A percentile compares a stretch with the other conserved stretches of the same genome.
Evolutionary conservation across 2,888 invertebrate species (phyloP).

Genomic region (Halictus quadricinctus): DNA sequence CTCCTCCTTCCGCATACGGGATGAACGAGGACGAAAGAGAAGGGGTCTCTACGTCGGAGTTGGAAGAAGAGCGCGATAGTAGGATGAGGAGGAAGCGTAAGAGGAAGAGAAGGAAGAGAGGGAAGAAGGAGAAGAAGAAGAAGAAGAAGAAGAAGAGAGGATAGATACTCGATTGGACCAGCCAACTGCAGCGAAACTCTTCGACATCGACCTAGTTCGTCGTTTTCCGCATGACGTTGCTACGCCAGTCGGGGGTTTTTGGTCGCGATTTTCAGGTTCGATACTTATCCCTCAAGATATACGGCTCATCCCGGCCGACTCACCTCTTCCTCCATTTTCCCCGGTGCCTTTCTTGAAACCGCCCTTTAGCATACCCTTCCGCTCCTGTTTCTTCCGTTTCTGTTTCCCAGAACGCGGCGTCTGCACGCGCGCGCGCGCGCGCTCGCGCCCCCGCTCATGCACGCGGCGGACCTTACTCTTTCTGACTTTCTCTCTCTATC

Average conservation of each 20-base stretch:
- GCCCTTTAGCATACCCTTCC: slow-evolving; percentile 36
- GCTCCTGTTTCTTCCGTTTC: slow-evolving; percentile 73
- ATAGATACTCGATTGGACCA: slow-evolving; percentile 61
- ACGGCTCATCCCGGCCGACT: slow-evolving; percentile 51
- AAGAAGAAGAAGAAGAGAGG: slow-evolving; percentile 38
- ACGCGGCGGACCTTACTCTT: neutral
- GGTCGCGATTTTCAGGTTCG: slow-evolving; percentile 70
- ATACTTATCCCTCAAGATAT: slow-evolving; percentile 66
- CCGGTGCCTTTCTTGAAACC: slow-evolving; percentile 31
- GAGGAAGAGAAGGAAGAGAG: neutral
- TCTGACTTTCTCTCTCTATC: neutral
- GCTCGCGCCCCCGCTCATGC: neutral
- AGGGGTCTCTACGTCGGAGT: neutral
- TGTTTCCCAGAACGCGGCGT: slow-evolving; percentile 14
- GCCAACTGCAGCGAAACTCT: slow-evolving; percentile 65
- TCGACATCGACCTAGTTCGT: slow-evolving; percentile 73
- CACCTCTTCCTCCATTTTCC: slow-evolving; percentile 30
- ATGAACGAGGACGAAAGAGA: slow-evolving; percentile 34
- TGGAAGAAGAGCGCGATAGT: slow-evolving; percentile 9
- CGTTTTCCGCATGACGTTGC: slow-evolving; percentile 66
- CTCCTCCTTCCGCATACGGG: slow-evolving; percentile 59
- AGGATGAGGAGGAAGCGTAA: slow-evolving; percentile 8
- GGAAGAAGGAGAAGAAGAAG: neutral
- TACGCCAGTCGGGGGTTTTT: slow-evolving; percentile 61
- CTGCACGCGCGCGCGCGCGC: neutral